Percentiles rank a stretch among this genome's conserved stretches.
Conservation (phyloP, 2,888 invertebrate genomes). For the Leucozona laternaria region DNA sequence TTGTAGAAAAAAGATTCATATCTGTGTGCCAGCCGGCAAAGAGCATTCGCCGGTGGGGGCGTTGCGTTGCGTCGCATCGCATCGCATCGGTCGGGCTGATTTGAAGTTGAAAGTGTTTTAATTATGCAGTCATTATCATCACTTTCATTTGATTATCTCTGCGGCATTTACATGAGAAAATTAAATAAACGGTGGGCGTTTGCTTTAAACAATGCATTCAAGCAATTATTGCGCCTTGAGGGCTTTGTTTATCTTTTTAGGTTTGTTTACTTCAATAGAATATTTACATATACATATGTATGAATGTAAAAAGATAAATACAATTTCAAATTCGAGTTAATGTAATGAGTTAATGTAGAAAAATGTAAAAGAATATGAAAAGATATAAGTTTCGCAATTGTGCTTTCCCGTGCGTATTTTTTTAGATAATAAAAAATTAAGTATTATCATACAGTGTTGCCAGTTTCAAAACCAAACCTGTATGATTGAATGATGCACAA, state of each 20-base stretch:
- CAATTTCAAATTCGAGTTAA: no score
- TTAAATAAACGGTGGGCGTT: slow-evolving; percentile 23
- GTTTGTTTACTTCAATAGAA: not conserved
- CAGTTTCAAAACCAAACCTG: no score
- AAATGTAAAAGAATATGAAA: no score
- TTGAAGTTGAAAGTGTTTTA: slow-evolving; percentile 68
- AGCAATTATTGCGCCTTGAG: slow-evolving; percentile 3
- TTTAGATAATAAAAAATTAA: no score
- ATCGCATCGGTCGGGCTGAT: not conserved
- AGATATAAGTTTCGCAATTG: no score
- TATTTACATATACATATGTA: no score
- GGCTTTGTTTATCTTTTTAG: not conserved
- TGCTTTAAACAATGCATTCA: slow-evolving; percentile 20
- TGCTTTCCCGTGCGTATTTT: no score
- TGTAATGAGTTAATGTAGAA: no score
- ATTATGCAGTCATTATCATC: slow-evolving; percentile 62
- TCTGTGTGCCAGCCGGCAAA: slow-evolving; percentile 9
- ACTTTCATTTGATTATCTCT: slow-evolving; percentile 69
- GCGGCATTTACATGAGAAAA: slow-evolving; percentile 43
- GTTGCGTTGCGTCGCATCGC: not conserved
- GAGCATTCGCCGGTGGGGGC: not conserved
- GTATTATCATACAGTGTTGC: no score
- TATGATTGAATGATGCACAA: no score
- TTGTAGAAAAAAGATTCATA: slow-evolving; percentile 22
- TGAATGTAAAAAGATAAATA: no score